Percentiles rank a stretch among this genome's conserved stretches.
Conservation (phyloP, 2,113 vertebrate genomes). For the Hippoglossus stenolepis region DNA sequence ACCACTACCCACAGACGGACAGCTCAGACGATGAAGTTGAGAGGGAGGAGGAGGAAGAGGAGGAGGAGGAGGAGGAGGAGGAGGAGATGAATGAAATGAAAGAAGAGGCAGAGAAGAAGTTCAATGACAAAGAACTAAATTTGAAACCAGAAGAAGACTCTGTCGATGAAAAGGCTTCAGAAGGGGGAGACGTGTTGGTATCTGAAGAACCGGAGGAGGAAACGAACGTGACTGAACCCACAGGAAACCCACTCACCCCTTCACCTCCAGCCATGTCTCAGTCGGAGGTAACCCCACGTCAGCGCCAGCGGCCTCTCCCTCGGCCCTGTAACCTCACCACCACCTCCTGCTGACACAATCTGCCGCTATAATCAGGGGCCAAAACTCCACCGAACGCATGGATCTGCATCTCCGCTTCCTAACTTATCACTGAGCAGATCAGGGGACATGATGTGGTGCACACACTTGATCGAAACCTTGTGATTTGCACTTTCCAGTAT, state of each 20-base stretch:
- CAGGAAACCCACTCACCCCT: neutral
- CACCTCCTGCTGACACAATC: slow-evolving; percentile 29
- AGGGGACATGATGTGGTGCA: slow-evolving; percentile 21
- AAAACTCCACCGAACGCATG: slow-evolving; percentile 18
- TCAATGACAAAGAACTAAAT: neutral
- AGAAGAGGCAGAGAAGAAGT: neutral
- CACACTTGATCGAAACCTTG: slow-evolving; percentile 62
- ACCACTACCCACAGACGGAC: neutral
- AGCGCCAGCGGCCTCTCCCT: slow-evolving; percentile 6
- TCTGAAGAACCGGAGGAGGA: neutral
- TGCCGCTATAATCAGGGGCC: slow-evolving; percentile 36
- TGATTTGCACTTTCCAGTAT: slow-evolving; percentile 58
- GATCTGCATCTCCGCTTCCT: slow-evolving; percentile 24
- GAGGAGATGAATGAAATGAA: neutral
- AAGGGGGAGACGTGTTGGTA: neutral
- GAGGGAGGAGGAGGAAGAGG: neutral
- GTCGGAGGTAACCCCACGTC: slow-evolving; percentile 56
- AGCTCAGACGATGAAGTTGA: slow-evolving; percentile 39
- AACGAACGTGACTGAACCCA: neutral
- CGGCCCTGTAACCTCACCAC: slow-evolving; percentile 33
- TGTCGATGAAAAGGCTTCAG: neutral
- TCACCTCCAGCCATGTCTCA: slow-evolving; percentile 12
- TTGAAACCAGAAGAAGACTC: neutral
- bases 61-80: neutral
- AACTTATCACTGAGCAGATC: slow-evolving; percentile 38